These are phyloP conservation scores for Phacellophora camtschatica DNA, from an alignment of 30 jellyfish, hydroid and myxozoan genomes.

Conservation along the genomic window DNA sequence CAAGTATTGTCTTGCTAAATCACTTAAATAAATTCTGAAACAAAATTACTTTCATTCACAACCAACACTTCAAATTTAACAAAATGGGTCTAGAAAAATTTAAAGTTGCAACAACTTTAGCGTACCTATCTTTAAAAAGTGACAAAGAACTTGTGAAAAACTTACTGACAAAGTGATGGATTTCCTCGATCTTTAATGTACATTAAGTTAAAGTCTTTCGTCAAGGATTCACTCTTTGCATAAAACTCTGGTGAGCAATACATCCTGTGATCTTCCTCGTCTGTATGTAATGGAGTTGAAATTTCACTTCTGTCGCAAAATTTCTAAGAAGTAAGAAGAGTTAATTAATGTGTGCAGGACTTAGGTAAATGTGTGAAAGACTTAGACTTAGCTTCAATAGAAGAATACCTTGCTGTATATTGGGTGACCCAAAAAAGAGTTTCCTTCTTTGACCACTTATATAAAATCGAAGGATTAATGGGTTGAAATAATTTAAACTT, in stretches of 20 bases:
- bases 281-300: slow-evolving; percentile 6
- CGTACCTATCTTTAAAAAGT: too few species aligned
- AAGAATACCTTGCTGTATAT: neutral
- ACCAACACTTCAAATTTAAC: too few species aligned
- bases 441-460: neutral
- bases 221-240: neutral
- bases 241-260: slow-evolving; percentile 36
- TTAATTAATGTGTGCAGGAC: neutral
- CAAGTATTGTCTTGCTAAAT: too few species aligned
- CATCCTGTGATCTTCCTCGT: neutral
- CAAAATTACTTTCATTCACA: too few species aligned
- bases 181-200: slow-evolving; percentile 30
- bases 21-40: too few species aligned
- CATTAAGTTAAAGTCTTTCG: neutral
- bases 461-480: too few species aligned
- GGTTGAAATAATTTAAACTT: too few species aligned
- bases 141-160: too few species aligned
- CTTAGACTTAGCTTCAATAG: neutral
- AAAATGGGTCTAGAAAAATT: too few species aligned
- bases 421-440: neutral
- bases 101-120: too few species aligned
- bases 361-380: neutral
- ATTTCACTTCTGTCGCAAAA: slow-evolving; percentile 45
- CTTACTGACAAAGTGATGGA: slow-evolving; percentile 57
- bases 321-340: neutral